phyloP scores from a whole-genome alignment of 1,140 invertebrate genomes.

The Ganaspis sp. region DNA sequence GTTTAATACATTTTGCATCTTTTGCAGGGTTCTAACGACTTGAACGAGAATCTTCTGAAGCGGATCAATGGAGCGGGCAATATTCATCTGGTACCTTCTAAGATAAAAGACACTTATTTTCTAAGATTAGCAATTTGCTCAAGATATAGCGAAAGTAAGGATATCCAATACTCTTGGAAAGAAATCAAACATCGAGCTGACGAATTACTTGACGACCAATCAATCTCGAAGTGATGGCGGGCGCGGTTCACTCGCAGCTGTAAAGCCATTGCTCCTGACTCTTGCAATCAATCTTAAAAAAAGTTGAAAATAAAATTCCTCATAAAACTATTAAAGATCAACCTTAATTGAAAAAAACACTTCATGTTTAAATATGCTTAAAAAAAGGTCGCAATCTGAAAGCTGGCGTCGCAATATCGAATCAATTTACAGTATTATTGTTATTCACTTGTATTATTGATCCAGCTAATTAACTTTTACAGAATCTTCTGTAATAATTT shows the following conservation, averaged over 20 bases:
- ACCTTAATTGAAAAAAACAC: background rate
- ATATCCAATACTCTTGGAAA: constrained; percentile 91
- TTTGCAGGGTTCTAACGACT: constrained; percentile 85
- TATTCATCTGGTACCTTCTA: constrained; percentile 96
- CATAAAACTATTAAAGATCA: background rate
- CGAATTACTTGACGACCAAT: constrained; percentile 78
- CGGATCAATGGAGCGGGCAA: constrained; percentile 93
- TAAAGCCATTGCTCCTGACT: constrained; percentile 65
- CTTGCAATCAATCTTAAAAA: constrained; percentile 71
- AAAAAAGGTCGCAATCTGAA: no score
- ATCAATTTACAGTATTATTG: no score
- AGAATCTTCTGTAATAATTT: no score
- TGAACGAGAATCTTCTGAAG: constrained; percentile 90
- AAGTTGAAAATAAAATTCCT: background rate
- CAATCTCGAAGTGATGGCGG: constrained; percentile 74
- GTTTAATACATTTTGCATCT: constrained; percentile 33
- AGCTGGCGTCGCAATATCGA: no score
- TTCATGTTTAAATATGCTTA: no score
- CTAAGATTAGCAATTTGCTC: constrained; percentile 95
- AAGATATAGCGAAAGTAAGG: constrained; percentile 86
- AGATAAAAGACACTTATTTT: constrained; percentile 90
- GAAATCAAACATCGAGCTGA: constrained; percentile 87
- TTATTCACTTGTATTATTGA: no score
- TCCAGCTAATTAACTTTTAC: no score
- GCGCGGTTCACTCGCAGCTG: constrained; percentile 70